phyloP scores from a whole-genome alignment of 2,888 invertebrate species.

The Slavum lentiscoides region DNA sequence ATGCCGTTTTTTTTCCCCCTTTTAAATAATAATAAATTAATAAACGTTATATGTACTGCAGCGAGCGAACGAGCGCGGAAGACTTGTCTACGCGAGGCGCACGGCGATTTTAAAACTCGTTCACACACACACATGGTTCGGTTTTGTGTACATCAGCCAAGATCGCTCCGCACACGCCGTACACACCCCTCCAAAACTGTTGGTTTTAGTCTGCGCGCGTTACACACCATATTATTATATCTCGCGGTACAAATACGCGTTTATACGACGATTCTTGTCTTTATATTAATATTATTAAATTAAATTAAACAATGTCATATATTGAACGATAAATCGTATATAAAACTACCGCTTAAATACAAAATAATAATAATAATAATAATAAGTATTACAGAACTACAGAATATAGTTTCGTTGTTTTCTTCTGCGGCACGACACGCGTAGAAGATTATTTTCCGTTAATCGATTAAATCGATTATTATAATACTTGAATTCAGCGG shows the following conservation, averaged over 20 bases:
- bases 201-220: conserved; percentile 38
- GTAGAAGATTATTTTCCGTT: too few species aligned
- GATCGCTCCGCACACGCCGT: conserved; percentile 8
- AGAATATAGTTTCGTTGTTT: too few species aligned
- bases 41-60: not conserved
- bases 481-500: too few species aligned
- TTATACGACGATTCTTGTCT: not conserved
- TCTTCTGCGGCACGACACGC: too few species aligned
- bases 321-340: not conserved
- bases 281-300: not conserved
- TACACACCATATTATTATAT: not conserved
- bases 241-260: conserved; percentile 28
- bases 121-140: conserved; percentile 45
- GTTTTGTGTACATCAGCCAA: conserved; percentile 51
- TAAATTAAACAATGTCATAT: not conserved
- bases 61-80: not conserved
- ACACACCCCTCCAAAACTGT: conserved; percentile 22
- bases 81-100: conserved; percentile 44
- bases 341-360: not conserved
- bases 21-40: not conserved
- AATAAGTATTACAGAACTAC: too few species aligned
- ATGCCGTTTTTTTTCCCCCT: not conserved
- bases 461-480: too few species aligned
- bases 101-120: conserved; percentile 52
- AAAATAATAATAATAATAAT: too few species aligned